phyloP scores from a whole-genome alignment of 2,797 vertebrate species.

The Enteromius anoplus region DNA sequence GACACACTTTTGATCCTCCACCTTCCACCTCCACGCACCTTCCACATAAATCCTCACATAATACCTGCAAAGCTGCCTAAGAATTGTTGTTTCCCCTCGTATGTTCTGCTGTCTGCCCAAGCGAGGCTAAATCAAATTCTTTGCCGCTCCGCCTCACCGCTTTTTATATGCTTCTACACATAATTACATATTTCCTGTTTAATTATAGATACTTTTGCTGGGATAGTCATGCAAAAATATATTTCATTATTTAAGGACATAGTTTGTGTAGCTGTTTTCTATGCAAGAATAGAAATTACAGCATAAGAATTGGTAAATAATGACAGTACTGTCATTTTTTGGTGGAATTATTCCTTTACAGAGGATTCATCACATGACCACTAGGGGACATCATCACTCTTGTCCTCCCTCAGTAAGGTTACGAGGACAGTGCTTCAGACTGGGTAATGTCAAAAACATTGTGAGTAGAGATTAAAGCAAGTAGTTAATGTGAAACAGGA shows the following conservation, averaged over 20 bases:
- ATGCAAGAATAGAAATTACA: background rate
- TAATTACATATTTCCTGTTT: background rate
- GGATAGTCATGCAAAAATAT: background rate
- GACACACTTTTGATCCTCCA: slow-evolving; percentile 7
- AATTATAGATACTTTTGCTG: background rate
- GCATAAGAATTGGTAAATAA: background rate
- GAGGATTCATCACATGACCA: background rate
- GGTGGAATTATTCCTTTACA: background rate
- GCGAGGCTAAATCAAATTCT: background rate
- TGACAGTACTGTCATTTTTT: background rate
- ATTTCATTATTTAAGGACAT: background rate
- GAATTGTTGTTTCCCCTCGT: slow-evolving; percentile 14
- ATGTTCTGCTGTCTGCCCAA: background rate
- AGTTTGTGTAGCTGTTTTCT: background rate
- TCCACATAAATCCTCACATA: slow-evolving; percentile 36
- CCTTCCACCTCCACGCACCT: background rate
- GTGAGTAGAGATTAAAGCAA: slow-evolving; percentile 56
- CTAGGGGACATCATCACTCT: slow-evolving; percentile 6
- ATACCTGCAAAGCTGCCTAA: slow-evolving; percentile 43
- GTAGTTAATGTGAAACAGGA: slow-evolving; percentile 54
- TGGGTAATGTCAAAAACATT: background rate
- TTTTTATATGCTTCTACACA: background rate
- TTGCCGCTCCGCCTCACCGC: background rate
- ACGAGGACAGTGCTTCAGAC: background rate
- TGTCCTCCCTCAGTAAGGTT: background rate